Percentiles rank a stretch among this genome's conserved stretches.
Conservation (phyloP, 1,140 invertebrate species). For the Mycetomoellerius zeteki region DNA sequence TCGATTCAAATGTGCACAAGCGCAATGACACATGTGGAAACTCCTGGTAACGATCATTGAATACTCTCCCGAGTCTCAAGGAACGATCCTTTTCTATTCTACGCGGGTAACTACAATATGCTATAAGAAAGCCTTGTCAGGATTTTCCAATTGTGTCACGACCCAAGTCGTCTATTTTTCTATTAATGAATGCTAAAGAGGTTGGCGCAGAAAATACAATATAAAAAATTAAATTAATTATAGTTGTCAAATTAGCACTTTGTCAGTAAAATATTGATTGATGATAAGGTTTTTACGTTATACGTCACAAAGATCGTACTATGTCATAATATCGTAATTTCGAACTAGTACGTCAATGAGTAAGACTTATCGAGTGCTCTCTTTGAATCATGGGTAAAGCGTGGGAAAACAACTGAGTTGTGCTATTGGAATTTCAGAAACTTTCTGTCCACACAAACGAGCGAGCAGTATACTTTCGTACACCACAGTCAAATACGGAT, state of each 20-base stretch:
- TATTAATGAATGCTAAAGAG: slow-evolving; percentile 1
- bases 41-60: slow-evolving; percentile 47
- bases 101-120: background rate
- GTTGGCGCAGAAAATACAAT: background rate
- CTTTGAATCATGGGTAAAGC: slow-evolving; percentile 7
- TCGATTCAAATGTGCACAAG: slow-evolving; percentile 12
- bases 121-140: slow-evolving; percentile 41
- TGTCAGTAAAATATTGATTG: slow-evolving; percentile 6
- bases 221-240: slow-evolving; percentile 59
- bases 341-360: background rate
- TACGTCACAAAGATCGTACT: background rate
- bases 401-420: slow-evolving; percentile 33
- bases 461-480: background rate
- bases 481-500: background rate
- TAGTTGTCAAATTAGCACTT: slow-evolving; percentile 6
- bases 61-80: slow-evolving; percentile 34
- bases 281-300: slow-evolving; percentile 16
- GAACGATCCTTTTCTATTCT: slow-evolving; percentile 26
- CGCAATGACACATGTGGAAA: slow-evolving; percentile 70
- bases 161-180: slow-evolving; percentile 15
- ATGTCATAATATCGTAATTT: background rate
- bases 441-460: background rate
- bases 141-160: slow-evolving; percentile 72
- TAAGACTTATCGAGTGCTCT: slow-evolving; percentile 31
- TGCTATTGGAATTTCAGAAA: background rate